A percentile compares a stretch with the other conserved stretches of the same genome.
These are phyloP conservation scores for Drosophila nebulosa DNA, from an alignment of 1,140 invertebrate species.

Conservation along the genomic window DNA sequence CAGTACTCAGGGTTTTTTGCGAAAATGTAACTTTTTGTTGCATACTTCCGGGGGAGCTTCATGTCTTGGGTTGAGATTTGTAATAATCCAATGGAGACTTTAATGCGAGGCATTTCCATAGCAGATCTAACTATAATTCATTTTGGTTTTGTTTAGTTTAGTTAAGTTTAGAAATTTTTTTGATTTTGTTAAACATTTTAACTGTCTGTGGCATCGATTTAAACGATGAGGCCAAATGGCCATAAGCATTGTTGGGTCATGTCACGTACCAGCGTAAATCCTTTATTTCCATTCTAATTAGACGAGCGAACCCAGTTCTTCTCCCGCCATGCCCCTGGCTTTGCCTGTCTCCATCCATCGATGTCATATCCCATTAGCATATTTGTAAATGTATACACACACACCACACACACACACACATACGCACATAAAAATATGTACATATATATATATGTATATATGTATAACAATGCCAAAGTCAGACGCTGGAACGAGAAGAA, in stretches of 20 bases:
- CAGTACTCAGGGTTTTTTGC: no score
- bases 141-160: no score
- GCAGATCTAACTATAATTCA: no score
- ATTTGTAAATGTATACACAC: conserved; percentile 27
- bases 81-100: no score
- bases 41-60: no score
- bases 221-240: not conserved
- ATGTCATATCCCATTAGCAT: conserved; percentile 50
- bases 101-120: no score
- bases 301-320: conserved; percentile 8
- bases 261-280: conserved; percentile 61
- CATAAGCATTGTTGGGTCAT: conserved; percentile 30
- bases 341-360: conserved; percentile 4
- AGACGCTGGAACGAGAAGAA: not conserved
- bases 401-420: not conserved
- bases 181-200: not conserved
- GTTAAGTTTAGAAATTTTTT: no score
- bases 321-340: not conserved
- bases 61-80: no score
- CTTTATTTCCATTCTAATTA: conserved; percentile 73
- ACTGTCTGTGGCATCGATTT: not conserved
- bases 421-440: not conserved
- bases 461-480: conserved; percentile 30
- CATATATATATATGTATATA: conserved; percentile 13
- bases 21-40: no score